Evolutionary conservation across 1,140 invertebrate genomes (phyloP).

Genomic region (Sinonovacula constricta): DNA sequence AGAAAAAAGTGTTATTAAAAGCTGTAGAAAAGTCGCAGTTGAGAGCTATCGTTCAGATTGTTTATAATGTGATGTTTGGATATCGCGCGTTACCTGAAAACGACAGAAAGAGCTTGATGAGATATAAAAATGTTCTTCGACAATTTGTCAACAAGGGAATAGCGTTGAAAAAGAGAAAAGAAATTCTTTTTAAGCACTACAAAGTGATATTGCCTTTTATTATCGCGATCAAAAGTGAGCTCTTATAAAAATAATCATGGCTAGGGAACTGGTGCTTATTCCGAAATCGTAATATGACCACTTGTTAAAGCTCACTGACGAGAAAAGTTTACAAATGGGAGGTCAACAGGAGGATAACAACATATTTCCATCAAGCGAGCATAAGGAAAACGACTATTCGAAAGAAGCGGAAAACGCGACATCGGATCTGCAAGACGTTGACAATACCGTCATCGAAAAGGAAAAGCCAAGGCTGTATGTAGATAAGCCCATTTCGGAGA

Average conservation of each 20-base stretch:
- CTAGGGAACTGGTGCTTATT: neutral
- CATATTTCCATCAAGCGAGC: too few relatives aligned
- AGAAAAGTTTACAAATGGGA: conserved; percentile 2
- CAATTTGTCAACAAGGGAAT: neutral
- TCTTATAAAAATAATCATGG: conserved; percentile 1
- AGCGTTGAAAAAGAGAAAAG: neutral
- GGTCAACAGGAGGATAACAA: too few relatives aligned
- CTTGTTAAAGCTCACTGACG: neutral
- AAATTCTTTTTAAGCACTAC: neutral
- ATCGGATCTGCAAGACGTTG: too few relatives aligned
- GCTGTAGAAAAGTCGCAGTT: neutral
- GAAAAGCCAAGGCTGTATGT: conserved; percentile 17
- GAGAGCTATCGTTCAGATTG: neutral
- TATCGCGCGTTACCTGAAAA: neutral
- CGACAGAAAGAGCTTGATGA: neutral
- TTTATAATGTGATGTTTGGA: neutral
- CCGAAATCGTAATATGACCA: neutral
- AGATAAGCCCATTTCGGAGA: conserved; percentile 20
- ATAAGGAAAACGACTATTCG: neutral
- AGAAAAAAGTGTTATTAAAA: neutral
- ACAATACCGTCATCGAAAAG: too few relatives aligned
- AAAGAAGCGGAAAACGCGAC: too few relatives aligned
- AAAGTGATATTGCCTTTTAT: conserved; percentile 7
- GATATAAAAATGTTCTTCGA: neutral
- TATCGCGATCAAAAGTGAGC: neutral